Evolutionary conservation across 2,888 invertebrate genomes (phyloP), one percentile per base, ranked within the genome.

Genomic region (Cosmopolites sordidus): DNA sequence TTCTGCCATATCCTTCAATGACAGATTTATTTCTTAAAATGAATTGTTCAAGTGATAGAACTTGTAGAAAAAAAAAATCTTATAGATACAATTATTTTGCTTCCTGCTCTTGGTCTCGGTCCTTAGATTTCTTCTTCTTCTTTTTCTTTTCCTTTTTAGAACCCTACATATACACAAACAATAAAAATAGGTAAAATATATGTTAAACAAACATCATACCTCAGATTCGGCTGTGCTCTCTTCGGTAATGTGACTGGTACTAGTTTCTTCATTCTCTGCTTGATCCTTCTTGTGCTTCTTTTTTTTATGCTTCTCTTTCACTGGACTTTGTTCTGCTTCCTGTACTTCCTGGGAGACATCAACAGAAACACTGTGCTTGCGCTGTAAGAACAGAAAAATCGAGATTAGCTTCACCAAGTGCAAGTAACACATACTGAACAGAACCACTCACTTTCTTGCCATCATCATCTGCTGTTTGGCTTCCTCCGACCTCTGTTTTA

Each of bases 121-220:
- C 52, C 33, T 56, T 56, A 2, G 53, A 49, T 37, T 56, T 56
- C 29, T 56, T 56, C 50, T 56, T 56, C 29, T 56, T 56, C 39
- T 56, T 56, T 43, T 56, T 56, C 18, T 56, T 56, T 22, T 56
- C 53, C 22, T 56, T 56, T 37, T 48, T 48, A 18, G 39, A 3
- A 9, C 9, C 22, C 51, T 46, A 33, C 3, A 33, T 33, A 33
- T 27, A 27, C 27, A 33, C 11, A 12, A 33, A 6, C 12, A 33
- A 33, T 33, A 33, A n/a, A 33, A 33, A 33, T 11, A 33, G 2
- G 12, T 33, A 5, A 27, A 27, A 5, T 12, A 12, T n/a, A 33
- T 33, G 3, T 3, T n/a, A 33, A 3, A 3, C 22, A 33, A 33
- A 33, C 5, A 9, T 22, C 43, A 39, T 48, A 55, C 51, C 51